Evolutionary conservation across 2,797 vertebrate genomes (phyloP).

Genomic region (Myotis planiceps): DNA sequence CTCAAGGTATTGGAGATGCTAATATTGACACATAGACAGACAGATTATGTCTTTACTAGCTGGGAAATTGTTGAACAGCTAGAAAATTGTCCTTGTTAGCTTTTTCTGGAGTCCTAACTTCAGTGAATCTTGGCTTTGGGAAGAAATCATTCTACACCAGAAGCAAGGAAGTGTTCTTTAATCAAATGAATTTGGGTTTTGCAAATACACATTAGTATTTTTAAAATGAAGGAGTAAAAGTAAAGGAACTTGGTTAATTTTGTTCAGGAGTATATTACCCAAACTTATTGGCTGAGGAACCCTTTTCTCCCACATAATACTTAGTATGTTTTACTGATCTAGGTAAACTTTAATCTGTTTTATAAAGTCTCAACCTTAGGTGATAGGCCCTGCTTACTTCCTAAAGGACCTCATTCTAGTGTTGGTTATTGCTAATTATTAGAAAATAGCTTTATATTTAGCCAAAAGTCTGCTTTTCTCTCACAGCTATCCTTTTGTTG

Average conservation of each 20-base stretch:
- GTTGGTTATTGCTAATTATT: slow-evolving; percentile 23
- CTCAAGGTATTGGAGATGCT: slow-evolving; percentile 10
- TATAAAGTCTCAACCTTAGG: background rate
- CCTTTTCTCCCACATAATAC: background rate
- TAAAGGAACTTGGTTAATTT: slow-evolving; percentile 31
- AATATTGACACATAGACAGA: background rate
- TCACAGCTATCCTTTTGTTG: background rate
- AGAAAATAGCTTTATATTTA: slow-evolving; percentile 40
- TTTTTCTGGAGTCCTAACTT: slow-evolving; percentile 36
- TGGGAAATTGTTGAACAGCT: slow-evolving; percentile 23
- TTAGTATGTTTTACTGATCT: slow-evolving; percentile 21
- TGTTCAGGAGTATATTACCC: background rate
- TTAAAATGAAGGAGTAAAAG: slow-evolving; percentile 18
- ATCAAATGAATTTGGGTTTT: background rate
- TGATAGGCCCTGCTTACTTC: slow-evolving; percentile 17
- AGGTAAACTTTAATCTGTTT: slow-evolving; percentile 28
- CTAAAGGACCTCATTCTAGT: slow-evolving; percentile 8
- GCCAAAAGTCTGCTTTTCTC: background rate
- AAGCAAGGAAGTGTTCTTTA: slow-evolving; percentile 35
- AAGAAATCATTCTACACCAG: background rate
- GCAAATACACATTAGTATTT: slow-evolving; percentile 34
- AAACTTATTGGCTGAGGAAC: background rate
- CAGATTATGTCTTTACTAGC: background rate
- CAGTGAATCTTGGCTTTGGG: slow-evolving; percentile 46
- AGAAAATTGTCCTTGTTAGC: slow-evolving; percentile 27